Evolutionary conservation across 2,888 invertebrate genomes (phyloP).

Genomic region (Acrobasis suavella): DNA sequence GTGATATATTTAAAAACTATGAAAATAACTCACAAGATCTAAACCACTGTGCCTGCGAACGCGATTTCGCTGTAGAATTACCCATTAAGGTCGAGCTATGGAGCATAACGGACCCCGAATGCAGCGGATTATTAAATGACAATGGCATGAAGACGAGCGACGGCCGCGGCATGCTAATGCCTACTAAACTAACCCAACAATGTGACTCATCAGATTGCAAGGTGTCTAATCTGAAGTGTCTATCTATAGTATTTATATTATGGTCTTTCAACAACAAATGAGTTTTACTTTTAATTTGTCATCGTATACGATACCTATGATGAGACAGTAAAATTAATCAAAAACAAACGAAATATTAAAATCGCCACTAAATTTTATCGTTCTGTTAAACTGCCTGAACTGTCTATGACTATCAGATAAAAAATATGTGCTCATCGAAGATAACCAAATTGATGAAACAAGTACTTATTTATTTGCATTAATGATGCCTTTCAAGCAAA

Average conservation of each 20-base stretch:
- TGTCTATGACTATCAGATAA: not conserved
- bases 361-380: too few species aligned
- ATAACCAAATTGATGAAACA: not conserved
- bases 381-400: too few species aligned
- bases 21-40: constrained; percentile 69
- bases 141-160: constrained; percentile 47
- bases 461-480: not conserved
- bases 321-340: not conserved
- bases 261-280: constrained; percentile 34
- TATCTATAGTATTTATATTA: constrained; percentile 29
- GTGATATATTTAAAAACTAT: constrained; percentile 40
- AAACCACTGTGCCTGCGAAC: constrained; percentile 54
- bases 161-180: constrained; percentile 61
- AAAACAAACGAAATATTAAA: not conserved
- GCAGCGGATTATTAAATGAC: constrained; percentile 42
- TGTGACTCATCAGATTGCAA: constrained; percentile 63
- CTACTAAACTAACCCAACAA: constrained; percentile 60
- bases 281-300: constrained; percentile 27
- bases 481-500: not conserved
- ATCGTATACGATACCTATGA: not conserved
- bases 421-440: not conserved
- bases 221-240: constrained; percentile 65
- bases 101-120: constrained; percentile 57
- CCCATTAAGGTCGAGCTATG: constrained; percentile 60
- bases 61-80: constrained; percentile 59